Conservation (phyloP, 2,888 invertebrate species). For the Cataglyphis altisquamis region DNA sequence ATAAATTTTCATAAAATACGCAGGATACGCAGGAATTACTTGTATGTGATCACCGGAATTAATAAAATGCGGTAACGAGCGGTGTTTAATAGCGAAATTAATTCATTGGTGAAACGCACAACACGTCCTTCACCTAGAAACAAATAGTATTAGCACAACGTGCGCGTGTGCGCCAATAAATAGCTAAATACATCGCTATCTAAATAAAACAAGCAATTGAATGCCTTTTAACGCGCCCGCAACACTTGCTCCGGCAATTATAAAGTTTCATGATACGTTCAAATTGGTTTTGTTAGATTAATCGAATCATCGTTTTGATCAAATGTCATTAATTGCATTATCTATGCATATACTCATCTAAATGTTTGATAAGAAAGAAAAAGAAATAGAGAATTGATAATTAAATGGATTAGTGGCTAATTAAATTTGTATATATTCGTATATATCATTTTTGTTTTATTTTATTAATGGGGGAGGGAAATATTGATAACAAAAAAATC, state of each 20-base stretch:
- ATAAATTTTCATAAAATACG: neutral
- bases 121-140: constrained; percentile 52
- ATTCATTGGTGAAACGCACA: constrained; percentile 31
- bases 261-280: constrained; percentile 5
- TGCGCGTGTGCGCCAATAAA: neutral
- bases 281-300: constrained; percentile 8
- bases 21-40: neutral
- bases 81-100: constrained; percentile 19
- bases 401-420: neutral
- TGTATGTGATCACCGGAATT: constrained; percentile 7
- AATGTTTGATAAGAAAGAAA: neutral
- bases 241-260: neutral
- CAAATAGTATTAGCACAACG: constrained; percentile 44
- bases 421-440: neutral
- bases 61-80: constrained; percentile 28
- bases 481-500: neutral
- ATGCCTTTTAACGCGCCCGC: constrained; percentile 24
- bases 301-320: neutral
- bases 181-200: constrained; percentile 13
- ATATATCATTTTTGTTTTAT: neutral
- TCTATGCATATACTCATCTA: neutral
- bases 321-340: neutral
- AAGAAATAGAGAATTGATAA: neutral
- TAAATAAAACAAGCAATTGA: constrained; percentile 46
- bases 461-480: no score